Evolutionary conservation across 1,140 invertebrate species (phyloP).

Genomic region (Eufriesea mexicana): DNA sequence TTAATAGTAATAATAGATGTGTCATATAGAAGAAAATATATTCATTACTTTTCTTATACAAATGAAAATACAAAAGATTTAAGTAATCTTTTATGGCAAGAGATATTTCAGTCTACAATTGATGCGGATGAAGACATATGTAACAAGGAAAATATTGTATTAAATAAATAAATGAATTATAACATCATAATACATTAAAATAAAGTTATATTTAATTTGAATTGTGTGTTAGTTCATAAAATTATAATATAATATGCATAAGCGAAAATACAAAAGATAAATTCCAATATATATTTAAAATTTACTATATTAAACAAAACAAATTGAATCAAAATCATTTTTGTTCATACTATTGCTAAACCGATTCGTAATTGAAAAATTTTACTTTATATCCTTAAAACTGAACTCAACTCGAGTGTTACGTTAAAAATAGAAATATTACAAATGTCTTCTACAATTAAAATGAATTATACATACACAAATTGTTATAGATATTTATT

Average conservation of each 20-base stretch:
- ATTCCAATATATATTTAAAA: not conserved
- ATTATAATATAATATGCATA: not conserved
- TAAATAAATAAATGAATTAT: conserved; percentile 17
- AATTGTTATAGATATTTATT: too few species aligned
- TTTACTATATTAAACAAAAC: not conserved
- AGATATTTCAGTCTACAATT: conserved; percentile 40
- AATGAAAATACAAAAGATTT: conserved; percentile 23
- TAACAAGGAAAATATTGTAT: not conserved
- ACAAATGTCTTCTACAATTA: too few species aligned
- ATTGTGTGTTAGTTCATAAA: not conserved
- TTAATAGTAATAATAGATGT: conserved; percentile 47
- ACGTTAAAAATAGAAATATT: too few species aligned
- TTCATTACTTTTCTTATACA: conserved; percentile 49
- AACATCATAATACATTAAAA: conserved; percentile 5
- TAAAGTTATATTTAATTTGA: conserved; percentile 3
- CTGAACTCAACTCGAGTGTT: too few species aligned
- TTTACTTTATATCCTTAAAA: too few species aligned
- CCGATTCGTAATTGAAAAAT: too few species aligned
- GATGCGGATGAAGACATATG: not conserved
- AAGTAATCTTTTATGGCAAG: conserved; percentile 45
- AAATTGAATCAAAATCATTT: not conserved
- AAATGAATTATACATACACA: too few species aligned
- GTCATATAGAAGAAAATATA: conserved; percentile 26
- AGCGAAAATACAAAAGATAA: not conserved
- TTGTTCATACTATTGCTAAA: too few species aligned